Conservation (phyloP, 2,888 invertebrate genomes). For the Lasioglossum leucozonium region DNA sequence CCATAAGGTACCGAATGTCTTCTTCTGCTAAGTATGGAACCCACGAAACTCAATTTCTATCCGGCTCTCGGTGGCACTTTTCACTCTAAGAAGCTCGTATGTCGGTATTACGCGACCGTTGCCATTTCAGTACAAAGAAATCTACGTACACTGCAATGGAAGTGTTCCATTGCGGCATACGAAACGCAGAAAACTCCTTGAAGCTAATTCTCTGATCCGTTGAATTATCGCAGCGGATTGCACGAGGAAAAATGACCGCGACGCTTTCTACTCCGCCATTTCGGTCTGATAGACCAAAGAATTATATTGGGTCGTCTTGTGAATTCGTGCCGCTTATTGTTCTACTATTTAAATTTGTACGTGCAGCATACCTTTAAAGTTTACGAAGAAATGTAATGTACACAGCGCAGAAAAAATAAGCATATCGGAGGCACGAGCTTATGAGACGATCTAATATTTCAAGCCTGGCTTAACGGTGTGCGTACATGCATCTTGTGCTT, state of each 20-base stretch:
- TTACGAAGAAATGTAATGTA: no score
- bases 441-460: no score
- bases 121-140: slow-evolving; percentile 2
- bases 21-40: not conserved
- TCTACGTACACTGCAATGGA: not conserved
- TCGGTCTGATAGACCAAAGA: not conserved
- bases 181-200: slow-evolving; percentile 37
- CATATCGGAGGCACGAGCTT: no score
- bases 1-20: not conserved
- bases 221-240: slow-evolving; percentile 58
- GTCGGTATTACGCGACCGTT: not conserved
- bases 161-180: slow-evolving; percentile 13
- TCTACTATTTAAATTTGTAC: no score
- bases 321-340: no score
- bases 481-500: not conserved
- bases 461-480: not conserved
- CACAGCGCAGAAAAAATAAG: no score
- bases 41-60: slow-evolving; percentile 2
- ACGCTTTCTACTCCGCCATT: slow-evolving; percentile 25
- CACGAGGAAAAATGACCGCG: slow-evolving; percentile 34
- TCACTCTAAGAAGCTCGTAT: slow-evolving; percentile 1
- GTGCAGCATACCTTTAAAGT: no score
- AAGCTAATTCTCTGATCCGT: slow-evolving; percentile 53
- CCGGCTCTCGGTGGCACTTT: not conserved
- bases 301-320: no score